phyloP scores from a whole-genome alignment of 53 echinoderm and acorn worm species.

The Crossaster papposus region DNA sequence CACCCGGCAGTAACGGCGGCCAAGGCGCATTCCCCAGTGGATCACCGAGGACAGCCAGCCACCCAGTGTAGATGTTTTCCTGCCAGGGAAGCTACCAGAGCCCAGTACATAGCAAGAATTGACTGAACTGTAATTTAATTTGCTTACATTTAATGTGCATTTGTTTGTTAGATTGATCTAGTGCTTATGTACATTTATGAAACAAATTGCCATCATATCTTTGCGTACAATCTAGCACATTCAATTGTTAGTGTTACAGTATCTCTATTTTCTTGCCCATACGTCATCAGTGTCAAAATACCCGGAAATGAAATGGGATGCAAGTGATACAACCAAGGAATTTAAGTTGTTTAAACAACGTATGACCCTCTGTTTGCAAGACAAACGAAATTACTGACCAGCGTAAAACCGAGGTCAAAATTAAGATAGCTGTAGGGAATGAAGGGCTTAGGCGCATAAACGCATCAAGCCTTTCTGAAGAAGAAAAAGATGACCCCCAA shows the following conservation, averaged over 20 bases:
- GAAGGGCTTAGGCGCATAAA: conserved; percentile 66
- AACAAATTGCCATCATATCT: too few species aligned
- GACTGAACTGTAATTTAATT: too few species aligned
- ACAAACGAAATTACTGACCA: not conserved
- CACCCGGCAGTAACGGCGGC: not conserved
- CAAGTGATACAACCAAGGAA: not conserved
- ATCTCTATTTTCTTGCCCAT: not conserved
- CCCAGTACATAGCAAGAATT: too few species aligned
- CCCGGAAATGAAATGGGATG: conserved; percentile 34
- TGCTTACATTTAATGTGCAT: too few species aligned
- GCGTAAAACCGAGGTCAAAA: conserved; percentile 12
- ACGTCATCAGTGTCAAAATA: conserved; percentile 40
- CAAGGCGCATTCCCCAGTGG: too few species aligned
- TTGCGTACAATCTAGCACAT: not conserved
- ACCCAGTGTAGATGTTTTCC: too few species aligned
- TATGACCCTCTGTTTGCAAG: conserved; percentile 8
- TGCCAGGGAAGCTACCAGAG: too few species aligned
- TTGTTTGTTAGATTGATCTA: too few species aligned
- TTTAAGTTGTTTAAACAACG: conserved; percentile 42
- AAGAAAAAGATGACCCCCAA: conserved; percentile 50
- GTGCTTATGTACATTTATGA: too few species aligned
- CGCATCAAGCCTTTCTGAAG: conserved; percentile 57
- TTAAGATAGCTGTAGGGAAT: conserved; percentile 60
- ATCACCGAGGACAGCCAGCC: too few species aligned
- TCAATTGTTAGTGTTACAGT: not conserved